Evolutionary conservation across 1,140 invertebrate genomes (phyloP).

Genomic region (Drosophila lowei): DNA sequence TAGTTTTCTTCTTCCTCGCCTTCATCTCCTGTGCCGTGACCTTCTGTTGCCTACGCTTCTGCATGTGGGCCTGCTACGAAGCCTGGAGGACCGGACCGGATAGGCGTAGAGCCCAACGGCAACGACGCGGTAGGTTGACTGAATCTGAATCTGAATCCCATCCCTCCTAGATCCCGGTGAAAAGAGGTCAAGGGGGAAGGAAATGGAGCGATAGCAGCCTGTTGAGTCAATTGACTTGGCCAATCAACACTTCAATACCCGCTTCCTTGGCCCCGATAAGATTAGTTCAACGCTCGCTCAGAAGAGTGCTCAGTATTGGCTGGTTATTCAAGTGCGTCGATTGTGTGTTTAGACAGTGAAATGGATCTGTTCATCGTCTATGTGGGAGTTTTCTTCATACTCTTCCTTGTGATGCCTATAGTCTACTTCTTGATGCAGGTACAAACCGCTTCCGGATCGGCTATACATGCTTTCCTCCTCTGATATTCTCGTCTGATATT

Average conservation of each 20-base stretch:
- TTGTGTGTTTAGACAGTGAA: constrained; percentile 17
- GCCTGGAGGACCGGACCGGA: constrained; percentile 25
- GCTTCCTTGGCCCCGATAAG: constrained; percentile 31
- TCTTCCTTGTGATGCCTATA: constrained; percentile 61
- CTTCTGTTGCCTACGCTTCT: constrained; percentile 64
- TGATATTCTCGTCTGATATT: neutral
- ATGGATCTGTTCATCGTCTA: constrained; percentile 59
- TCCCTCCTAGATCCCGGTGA: no score
- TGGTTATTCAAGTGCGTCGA: constrained; percentile 42
- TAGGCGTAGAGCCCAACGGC: neutral
- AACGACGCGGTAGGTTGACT: constrained; percentile 17
- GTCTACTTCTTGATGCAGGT: constrained; percentile 61
- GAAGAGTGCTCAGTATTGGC: constrained; percentile 31
- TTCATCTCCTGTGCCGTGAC: constrained; percentile 60
- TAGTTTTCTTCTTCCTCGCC: constrained; percentile 66
- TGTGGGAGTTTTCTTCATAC: constrained; percentile 48
- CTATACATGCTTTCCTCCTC: neutral
- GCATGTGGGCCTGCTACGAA: constrained; percentile 60
- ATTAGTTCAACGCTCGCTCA: constrained; percentile 16
- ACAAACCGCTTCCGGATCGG: neutral
- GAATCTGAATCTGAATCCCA: neutral
- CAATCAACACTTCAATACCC: constrained; percentile 16
- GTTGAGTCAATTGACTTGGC: constrained; percentile 19
- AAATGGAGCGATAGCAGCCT: no score
- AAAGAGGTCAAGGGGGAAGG: no score